Base-by-base conservation (phyloP, 2,888 invertebrate genomes). In the Magallana nippona region DNA sequence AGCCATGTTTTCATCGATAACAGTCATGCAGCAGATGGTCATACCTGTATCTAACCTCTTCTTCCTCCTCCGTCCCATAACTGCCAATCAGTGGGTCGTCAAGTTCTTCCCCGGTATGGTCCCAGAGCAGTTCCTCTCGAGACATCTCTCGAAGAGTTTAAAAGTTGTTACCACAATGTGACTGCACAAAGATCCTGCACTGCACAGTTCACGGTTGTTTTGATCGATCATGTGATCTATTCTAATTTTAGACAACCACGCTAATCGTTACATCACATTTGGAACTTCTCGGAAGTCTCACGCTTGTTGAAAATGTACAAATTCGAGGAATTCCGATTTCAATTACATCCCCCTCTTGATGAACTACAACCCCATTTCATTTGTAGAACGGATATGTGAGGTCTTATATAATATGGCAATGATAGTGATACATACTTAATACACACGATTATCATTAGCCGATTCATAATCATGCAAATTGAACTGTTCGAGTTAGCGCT, bases 81-180 rank as follows among this genome's bases (percentile, higher is more conserved):
- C 57, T 79, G 55, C 71, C 71, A 10, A 83, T 79, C 15, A 83
- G 71, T 10, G 83, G 79, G n/a, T 58, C 78, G 56, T 83, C 83
- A 13, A 83, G 44, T n/a, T 80, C 80, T 22, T 83, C 83, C 11
- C 83, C 83, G n/a, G 83, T 71, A 17, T 83, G 83, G 27, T 83
- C 83, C 83, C 83, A 83, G 5, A 71, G 11, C 27, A 71, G 22
- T 17, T 63, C 55, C 2, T 63, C 19, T 10, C 63, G 19, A 81
- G 81, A 81, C 62, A 63, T 63, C 11, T n/a, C 55, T 78, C 44
- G 44, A 3, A 44, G 81, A 32, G 27, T 27, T 27, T 27, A 27
- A n/a, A n/a, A n/a, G 60, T 60, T 11, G n/a, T 10, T 63, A 27
- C 22, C 19, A 13, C 11, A 71, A 27, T 11, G 19, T 11, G 15